These are phyloP conservation scores for Habrosyne pyritoides DNA, from an alignment of 2,888 invertebrate genomes.

Conservation along the genomic window DNA sequence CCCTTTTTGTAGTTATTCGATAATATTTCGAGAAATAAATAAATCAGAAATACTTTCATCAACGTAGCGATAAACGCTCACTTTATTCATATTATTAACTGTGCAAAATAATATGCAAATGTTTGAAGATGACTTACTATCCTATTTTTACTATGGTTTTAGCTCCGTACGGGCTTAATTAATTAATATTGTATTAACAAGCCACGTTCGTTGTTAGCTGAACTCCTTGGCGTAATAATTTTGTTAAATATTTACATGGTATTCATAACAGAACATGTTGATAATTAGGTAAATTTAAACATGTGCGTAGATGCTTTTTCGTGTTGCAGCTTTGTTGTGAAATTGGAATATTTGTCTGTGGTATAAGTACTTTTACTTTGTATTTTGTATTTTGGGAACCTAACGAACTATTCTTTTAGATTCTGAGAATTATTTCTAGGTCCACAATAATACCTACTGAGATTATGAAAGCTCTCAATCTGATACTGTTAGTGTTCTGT, in stretches of 20 bases:
- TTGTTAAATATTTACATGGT: slow-evolving; percentile 60
- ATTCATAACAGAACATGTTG: slow-evolving; percentile 37
- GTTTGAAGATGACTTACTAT: not conserved
- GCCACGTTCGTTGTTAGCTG: slow-evolving; percentile 56
- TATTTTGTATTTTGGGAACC: not conserved
- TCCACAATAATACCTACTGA: too few relatives aligned
- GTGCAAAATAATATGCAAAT: not conserved
- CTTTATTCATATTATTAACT: too few relatives aligned
- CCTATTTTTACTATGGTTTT: slow-evolving; percentile 3
- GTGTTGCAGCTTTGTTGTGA: slow-evolving; percentile 18
- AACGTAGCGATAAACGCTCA: too few relatives aligned
- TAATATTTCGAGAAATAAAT: too few relatives aligned
- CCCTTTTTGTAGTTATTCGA: too few relatives aligned
- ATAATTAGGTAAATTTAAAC: slow-evolving; percentile 35
- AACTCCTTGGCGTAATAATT: slow-evolving; percentile 59
- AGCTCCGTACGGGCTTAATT: slow-evolving; percentile 55
- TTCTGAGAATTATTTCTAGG: too few relatives aligned
- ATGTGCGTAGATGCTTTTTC: slow-evolving; percentile 24
- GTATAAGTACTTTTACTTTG: not conserved
- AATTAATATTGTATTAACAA: slow-evolving; percentile 70
- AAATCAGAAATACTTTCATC: too few relatives aligned
- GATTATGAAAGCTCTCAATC: too few relatives aligned
- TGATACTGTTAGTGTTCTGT: too few relatives aligned
- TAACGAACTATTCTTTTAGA: too few relatives aligned
- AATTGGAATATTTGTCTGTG: slow-evolving; percentile 12